phyloP scores from a whole-genome alignment of 2,113 vertebrate species.

The Oncorhynchus nerka region DNA sequence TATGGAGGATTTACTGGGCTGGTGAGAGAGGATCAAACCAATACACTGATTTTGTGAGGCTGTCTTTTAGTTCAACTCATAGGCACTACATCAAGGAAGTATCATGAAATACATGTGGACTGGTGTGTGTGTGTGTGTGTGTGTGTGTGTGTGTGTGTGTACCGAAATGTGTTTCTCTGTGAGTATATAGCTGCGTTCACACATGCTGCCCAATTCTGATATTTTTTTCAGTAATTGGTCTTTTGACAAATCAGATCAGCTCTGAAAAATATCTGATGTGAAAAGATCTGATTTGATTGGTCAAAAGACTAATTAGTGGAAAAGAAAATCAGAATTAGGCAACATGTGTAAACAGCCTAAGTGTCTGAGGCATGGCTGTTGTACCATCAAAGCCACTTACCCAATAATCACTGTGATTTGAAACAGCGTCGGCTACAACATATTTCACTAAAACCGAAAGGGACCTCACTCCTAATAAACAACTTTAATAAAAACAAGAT shows the following conservation, averaged over 20 bases:
- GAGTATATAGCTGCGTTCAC: no score
- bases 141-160: not conserved
- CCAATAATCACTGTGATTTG: constrained; percentile 49
- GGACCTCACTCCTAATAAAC: constrained; percentile 51
- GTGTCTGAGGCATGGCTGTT: not conserved
- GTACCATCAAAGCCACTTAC: constrained; percentile 31
- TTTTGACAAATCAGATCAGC: no score
- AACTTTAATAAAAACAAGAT: constrained; percentile 62
- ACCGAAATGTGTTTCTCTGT: not conserved
- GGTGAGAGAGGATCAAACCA: not conserved
- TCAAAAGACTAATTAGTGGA: no score
- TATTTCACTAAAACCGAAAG: constrained; percentile 34
- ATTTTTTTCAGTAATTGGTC: no score
- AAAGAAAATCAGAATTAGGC: no score
- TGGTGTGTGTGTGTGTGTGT: not conserved
- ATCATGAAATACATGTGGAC: not conserved
- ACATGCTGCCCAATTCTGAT: no score
- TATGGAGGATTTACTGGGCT: constrained; percentile 3
- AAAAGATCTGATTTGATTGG: no score
- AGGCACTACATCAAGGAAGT: not conserved
- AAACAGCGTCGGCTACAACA: constrained; percentile 43
- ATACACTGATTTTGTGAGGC: no score
- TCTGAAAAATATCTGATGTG: no score
- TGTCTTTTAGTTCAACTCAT: not conserved
- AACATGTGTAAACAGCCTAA: no score